These are phyloP conservation scores for Drosophila setifemur DNA, from an alignment of 1,140 invertebrate species.

Conservation along the genomic window DNA sequence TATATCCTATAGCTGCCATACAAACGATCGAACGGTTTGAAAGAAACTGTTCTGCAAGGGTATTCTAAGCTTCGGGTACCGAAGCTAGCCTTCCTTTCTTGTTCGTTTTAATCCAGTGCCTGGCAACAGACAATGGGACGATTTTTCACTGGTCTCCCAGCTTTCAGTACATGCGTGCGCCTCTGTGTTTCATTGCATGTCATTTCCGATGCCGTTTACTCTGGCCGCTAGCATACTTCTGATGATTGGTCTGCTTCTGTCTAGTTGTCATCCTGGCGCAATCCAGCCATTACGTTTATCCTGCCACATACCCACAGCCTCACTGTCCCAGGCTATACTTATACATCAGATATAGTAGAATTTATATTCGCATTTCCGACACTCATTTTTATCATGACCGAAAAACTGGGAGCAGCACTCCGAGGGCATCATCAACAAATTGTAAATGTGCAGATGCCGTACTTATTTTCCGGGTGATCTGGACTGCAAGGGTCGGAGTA, in stretches of 20 bases:
- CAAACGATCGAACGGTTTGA: too few relatives aligned
- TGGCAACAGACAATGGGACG: slow-evolving; percentile 31
- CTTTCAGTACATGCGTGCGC: slow-evolving; percentile 51
- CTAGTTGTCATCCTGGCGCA: slow-evolving; percentile 67
- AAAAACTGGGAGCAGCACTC: slow-evolving; percentile 33
- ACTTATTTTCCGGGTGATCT: slow-evolving; percentile 39
- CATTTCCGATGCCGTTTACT: slow-evolving; percentile 76
- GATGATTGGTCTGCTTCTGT: slow-evolving; percentile 77
- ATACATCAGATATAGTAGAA: slow-evolving; percentile 77
- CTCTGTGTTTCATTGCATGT: slow-evolving; percentile 82
- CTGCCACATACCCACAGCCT: slow-evolving; percentile 39
- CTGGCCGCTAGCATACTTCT: slow-evolving; percentile 60
- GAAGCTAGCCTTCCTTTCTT: too few relatives aligned
- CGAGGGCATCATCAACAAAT: slow-evolving; percentile 47
- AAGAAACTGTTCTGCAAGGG: too few relatives aligned
- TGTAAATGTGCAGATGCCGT: slow-evolving; percentile 69
- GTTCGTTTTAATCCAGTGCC: slow-evolving; percentile 67
- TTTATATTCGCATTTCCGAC: slow-evolving; percentile 80
- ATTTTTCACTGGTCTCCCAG: slow-evolving; percentile 9
- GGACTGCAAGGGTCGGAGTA: not conserved
- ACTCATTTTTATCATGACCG: slow-evolving; percentile 75
- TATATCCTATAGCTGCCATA: too few relatives aligned
- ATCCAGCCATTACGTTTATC: slow-evolving; percentile 69
- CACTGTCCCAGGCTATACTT: slow-evolving; percentile 37
- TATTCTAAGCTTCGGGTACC: too few relatives aligned